A percentile compares a stretch with the other conserved stretches of the same genome.
These are phyloP conservation scores for Porites lobata DNA, from an alignment of 92 coral and sea anemone genomes.

Conservation along the genomic window DNA sequence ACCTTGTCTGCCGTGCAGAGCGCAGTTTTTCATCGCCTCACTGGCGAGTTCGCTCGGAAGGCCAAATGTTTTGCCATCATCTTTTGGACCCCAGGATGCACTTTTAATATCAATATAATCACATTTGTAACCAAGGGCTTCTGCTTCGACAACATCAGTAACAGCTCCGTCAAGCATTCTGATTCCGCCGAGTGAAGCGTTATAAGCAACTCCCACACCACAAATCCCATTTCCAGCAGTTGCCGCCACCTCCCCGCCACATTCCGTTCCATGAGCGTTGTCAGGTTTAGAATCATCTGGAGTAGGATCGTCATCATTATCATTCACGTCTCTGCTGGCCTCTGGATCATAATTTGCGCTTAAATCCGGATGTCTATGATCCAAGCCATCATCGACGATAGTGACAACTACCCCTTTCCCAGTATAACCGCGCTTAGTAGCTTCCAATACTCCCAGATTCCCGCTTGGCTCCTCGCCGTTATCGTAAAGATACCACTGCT, in stretches of 20 bases:
- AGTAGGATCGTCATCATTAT: slow-evolving; percentile 69
- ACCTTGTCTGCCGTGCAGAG: slow-evolving; percentile 89
- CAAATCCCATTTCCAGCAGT: slow-evolving; percentile 88
- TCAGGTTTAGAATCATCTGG: slow-evolving; percentile 80
- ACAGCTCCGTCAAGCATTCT: slow-evolving; percentile 95
- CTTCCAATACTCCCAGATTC: slow-evolving; percentile 69
- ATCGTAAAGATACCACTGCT: slow-evolving; percentile 85
- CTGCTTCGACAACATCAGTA: slow-evolving; percentile 85
- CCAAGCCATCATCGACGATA: slow-evolving; percentile 92
- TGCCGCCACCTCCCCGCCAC: slow-evolving; percentile 93
- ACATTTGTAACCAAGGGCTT: slow-evolving; percentile 82
- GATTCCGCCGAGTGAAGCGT: slow-evolving; percentile 87
- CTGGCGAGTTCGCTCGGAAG: slow-evolving; percentile 80
- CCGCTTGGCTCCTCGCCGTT: slow-evolving; percentile 42
- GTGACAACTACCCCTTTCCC: slow-evolving; percentile 88
- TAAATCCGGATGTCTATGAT: slow-evolving; percentile 90
- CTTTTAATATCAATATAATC: slow-evolving; percentile 91
- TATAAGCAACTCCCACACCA: slow-evolving; percentile 94
- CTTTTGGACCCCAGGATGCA: slow-evolving; percentile 98
- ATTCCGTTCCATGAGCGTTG: slow-evolving; percentile 97
- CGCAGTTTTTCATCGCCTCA: slow-evolving; percentile 78
- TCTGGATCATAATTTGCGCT: slow-evolving; percentile 77
- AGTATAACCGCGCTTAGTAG: slow-evolving; percentile 77
- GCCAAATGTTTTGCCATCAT: slow-evolving; percentile 99
- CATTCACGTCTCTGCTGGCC: slow-evolving; percentile 86